Percentiles rank a stretch among this genome's conserved stretches.
These are phyloP conservation scores for Imbricaverruca yamaguchii DNA, from an alignment of 2,888 invertebrate species.

Conservation along the genomic window DNA sequence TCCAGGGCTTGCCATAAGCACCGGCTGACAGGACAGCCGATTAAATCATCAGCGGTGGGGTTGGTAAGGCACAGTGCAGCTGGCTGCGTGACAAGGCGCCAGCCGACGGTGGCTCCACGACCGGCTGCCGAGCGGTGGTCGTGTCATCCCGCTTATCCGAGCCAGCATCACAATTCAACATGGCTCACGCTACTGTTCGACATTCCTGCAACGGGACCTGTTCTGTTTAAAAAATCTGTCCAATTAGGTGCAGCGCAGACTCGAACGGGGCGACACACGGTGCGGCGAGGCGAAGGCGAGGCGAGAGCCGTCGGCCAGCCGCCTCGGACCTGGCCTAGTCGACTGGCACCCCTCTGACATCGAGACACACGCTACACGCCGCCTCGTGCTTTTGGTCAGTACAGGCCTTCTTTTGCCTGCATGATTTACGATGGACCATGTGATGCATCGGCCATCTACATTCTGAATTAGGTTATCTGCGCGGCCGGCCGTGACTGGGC, in stretches of 20 bases:
- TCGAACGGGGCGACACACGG: not conserved
- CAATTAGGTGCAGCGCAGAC: not conserved
- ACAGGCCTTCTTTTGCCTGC: not conserved
- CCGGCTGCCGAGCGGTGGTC: not conserved
- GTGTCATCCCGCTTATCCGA: not conserved
- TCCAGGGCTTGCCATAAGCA: not conserved
- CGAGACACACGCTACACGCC: too few species aligned
- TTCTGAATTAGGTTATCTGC: not conserved
- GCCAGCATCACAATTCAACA: not conserved
- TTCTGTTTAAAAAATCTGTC: not conserved
- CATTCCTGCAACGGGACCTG: conserved; percentile 16
- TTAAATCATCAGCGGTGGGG: conserved; percentile 1
- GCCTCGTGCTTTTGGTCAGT: too few species aligned
- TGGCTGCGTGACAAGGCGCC: not conserved
- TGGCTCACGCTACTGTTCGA: not conserved
- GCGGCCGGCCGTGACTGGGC: not conserved
- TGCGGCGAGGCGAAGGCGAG: not conserved
- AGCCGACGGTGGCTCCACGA: not conserved
- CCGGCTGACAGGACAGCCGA: not conserved
- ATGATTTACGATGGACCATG: not conserved
- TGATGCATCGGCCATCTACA: not conserved
- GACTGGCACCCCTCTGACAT: too few species aligned
- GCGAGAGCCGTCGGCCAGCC: not conserved
- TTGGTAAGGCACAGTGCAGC: not conserved
- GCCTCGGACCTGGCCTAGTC: too few species aligned